Evolutionary conservation across 2,113 vertebrate species (phyloP).

Genomic region (Tyto alba): DNA sequence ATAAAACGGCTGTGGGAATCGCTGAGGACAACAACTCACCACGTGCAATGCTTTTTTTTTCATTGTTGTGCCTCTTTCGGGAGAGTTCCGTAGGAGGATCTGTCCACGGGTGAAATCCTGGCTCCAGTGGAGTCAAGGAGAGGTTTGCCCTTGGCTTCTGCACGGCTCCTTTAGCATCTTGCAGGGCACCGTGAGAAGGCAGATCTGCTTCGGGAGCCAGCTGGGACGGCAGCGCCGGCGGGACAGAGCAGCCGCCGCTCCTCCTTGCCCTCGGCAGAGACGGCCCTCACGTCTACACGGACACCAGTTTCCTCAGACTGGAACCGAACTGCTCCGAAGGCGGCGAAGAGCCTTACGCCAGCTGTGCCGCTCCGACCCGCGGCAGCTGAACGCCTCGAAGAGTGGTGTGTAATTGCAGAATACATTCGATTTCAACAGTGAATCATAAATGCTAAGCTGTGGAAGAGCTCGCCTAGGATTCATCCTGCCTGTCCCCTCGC

Average conservation of each 20-base stretch:
- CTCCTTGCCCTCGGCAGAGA: neutral
- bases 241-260: neutral
- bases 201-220: neutral
- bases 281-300: rapidly evolving
- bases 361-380: rapidly evolving
- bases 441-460: neutral
- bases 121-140: neutral
- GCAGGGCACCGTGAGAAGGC: neutral
- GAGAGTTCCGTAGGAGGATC: neutral
- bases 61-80: neutral
- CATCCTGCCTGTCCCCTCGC: neutral
- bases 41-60: neutral
- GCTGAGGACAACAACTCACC: neutral
- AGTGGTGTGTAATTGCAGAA: neutral
- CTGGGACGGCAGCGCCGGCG: rapidly evolving
- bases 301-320: neutral
- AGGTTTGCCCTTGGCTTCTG: neutral
- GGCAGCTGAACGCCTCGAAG: neutral
- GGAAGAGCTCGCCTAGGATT: neutral
- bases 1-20: constrained; percentile 33
- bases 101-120: neutral
- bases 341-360: rapidly evolving
- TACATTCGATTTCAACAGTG: neutral
- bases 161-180: neutral
- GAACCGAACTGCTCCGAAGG: rapidly evolving